Evolutionary conservation across 35 echinoderm and acorn worm species (phyloP).

Genomic region (Hemicentrotus pulcherrimus): DNA sequence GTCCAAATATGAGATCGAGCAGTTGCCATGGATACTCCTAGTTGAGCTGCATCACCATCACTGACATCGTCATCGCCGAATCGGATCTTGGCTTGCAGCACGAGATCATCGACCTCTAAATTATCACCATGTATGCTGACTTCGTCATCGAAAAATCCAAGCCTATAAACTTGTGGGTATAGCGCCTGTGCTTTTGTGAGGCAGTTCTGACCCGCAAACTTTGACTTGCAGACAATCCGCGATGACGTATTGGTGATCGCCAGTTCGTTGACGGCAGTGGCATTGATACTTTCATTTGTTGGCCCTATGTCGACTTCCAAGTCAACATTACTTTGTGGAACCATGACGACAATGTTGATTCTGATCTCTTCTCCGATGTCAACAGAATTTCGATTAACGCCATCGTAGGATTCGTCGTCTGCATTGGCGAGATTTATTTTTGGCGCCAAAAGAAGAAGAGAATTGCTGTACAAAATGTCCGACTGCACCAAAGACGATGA

Average conservation of each 20-base stretch:
- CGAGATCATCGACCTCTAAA: not conserved
- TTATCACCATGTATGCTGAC: not conserved
- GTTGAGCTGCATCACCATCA: not conserved
- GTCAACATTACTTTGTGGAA: not conserved
- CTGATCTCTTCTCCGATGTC: constrained; percentile 18
- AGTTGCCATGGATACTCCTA: not conserved
- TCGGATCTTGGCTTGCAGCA: not conserved
- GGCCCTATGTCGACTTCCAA: not conserved
- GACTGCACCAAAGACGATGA: not conserved
- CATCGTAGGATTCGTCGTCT: not conserved
- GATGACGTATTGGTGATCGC: not conserved
- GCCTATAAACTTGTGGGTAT: not conserved
- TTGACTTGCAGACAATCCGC: not conserved
- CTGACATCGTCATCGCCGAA: not conserved
- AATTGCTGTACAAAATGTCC: not conserved
- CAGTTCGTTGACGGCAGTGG: not conserved
- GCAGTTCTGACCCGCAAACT: not conserved
- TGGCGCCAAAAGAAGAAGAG: not conserved
- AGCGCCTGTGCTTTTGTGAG: not conserved
- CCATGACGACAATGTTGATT: not conserved
- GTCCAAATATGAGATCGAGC: not conserved
- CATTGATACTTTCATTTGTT: not conserved
- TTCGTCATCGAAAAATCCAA: not conserved
- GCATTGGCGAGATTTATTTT: constrained; percentile 6
- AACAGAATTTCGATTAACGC: not conserved